phyloP scores from a whole-genome alignment of 1,140 invertebrate species.

The Platyscapa corneri region DNA sequence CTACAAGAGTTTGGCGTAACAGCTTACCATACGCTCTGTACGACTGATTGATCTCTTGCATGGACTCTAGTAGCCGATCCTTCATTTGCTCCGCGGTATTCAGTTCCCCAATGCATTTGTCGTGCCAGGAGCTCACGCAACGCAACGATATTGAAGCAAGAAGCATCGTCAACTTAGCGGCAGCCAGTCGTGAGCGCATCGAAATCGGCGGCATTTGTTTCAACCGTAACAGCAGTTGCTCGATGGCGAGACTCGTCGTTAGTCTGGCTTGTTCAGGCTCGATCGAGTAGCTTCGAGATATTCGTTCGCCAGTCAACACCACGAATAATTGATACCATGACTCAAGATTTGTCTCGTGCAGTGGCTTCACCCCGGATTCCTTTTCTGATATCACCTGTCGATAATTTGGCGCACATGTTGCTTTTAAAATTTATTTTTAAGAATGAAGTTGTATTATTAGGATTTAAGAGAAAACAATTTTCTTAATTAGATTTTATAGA shows the following conservation, averaged over 20 bases:
- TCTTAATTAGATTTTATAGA: too few species aligned
- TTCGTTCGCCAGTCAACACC: conserved; percentile 68
- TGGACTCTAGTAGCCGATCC: conserved; percentile 60
- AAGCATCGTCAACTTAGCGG: conserved; percentile 63
- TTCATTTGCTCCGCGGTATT: conserved; percentile 57
- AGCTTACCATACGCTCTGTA: conserved; percentile 65
- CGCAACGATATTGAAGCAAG: conserved; percentile 67
- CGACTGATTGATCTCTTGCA: conserved; percentile 67
- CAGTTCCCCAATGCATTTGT: conserved; percentile 61
- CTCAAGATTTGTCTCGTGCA: conserved; percentile 70
- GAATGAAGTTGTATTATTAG: too few species aligned
- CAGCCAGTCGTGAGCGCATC: conserved; percentile 47
- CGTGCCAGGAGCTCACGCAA: conserved; percentile 66
- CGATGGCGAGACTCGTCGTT: conserved; percentile 63
- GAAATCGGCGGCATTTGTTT: conserved; percentile 57
- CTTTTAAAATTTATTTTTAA: too few species aligned
- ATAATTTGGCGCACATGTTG: background rate
- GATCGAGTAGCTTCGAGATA: conserved; percentile 60
- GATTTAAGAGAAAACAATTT: too few species aligned
- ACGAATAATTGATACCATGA: conserved; percentile 72
- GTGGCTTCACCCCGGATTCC: conserved; percentile 54
- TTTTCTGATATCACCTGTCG: conserved; percentile 51
- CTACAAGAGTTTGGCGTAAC: conserved; percentile 66
- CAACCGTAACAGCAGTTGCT: conserved; percentile 63
- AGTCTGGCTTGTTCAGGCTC: conserved; percentile 60